Evolutionary conservation across 2,113 vertebrate species (phyloP).

Genomic region (Polyodon spathula): DNA sequence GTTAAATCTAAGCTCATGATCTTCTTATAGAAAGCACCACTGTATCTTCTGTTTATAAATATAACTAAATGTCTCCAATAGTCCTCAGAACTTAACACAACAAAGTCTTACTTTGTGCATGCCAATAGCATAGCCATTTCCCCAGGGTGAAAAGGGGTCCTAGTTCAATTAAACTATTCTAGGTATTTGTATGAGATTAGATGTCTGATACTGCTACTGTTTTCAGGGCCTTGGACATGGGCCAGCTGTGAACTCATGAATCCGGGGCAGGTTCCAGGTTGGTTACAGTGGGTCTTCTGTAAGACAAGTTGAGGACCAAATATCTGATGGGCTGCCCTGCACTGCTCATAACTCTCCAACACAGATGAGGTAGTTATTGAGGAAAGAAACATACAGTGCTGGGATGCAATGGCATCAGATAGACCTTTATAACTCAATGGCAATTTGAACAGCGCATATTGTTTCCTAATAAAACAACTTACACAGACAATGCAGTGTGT

Average conservation of each 20-base stretch:
- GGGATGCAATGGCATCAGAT: no score
- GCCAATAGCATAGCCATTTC: not conserved
- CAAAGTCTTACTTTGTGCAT: not conserved
- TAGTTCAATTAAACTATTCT: not conserved
- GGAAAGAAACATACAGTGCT: not conserved
- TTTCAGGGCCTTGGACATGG: not conserved
- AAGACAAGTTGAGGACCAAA: not conserved
- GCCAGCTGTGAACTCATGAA: not conserved
- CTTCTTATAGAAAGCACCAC: no score
- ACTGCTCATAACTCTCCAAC: not conserved
- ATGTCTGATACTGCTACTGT: not conserved
- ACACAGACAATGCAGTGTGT: no score
- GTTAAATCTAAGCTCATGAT: no score
- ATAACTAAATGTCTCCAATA: no score
- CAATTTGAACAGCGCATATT: no score
- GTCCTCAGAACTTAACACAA: not conserved
- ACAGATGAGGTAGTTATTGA: not conserved
- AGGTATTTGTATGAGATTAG: not conserved
- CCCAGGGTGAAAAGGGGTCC: not conserved
- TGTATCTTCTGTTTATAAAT: no score
- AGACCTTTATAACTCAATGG: no score
- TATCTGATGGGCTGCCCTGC: not conserved
- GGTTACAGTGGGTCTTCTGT: slow-evolving; percentile 3
- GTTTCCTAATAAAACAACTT: no score
- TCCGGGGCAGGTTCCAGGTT: not conserved